phyloP scores from a whole-genome alignment of 2,888 invertebrate genomes.

The Eurytoma adleriae region DNA sequence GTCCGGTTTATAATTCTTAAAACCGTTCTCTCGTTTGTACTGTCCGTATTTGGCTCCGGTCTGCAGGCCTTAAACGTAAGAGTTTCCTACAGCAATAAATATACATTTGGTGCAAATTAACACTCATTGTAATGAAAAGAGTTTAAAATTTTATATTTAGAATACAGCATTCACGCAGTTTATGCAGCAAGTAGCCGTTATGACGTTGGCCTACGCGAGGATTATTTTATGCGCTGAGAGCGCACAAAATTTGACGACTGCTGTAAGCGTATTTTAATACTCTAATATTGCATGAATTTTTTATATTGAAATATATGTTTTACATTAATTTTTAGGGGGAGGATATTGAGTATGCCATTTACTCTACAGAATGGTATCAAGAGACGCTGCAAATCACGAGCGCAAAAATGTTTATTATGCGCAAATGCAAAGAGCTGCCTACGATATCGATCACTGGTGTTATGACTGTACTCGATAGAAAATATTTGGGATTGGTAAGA shows the following conservation, averaged over 20 bases:
- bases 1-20: constrained; percentile 23
- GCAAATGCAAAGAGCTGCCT: neutral
- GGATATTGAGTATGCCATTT: neutral
- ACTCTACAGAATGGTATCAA: neutral
- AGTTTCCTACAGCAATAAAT: neutral
- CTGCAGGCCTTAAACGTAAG: constrained; percentile 30
- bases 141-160: neutral
- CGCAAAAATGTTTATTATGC: neutral
- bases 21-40: constrained; percentile 9
- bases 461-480: neutral
- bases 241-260: constrained; percentile 23
- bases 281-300: neutral
- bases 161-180: constrained; percentile 1
- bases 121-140: neutral
- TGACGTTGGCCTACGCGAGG: neutral
- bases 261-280: neutral
- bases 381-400: neutral
- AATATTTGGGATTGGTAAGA: neutral
- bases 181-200: constrained; percentile 3
- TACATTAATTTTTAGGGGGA: neutral
- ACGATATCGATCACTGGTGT: neutral
- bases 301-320: neutral
- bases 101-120: too few species aligned
- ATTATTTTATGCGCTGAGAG: constrained; percentile 19
- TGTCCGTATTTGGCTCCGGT: constrained; percentile 5